Evolutionary conservation across 2,888 invertebrate genomes (phyloP).

Genomic region (Drosophila parthenogenetica): DNA sequence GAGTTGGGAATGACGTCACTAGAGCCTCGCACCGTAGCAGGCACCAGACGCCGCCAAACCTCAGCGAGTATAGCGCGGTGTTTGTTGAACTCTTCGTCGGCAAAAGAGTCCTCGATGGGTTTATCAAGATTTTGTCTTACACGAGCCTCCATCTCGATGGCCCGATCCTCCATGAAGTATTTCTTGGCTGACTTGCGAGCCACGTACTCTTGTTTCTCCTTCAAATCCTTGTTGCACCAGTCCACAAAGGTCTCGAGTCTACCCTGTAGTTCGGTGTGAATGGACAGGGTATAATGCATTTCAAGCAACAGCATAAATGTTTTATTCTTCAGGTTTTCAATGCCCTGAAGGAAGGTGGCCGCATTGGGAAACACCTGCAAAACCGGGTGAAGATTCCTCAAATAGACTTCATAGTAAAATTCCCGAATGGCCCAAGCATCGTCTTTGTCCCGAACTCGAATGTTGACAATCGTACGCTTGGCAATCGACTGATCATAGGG

Average conservation of each 20-base stretch:
- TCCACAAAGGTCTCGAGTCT: constrained; percentile 77
- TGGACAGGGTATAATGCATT: constrained; percentile 82
- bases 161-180: constrained; percentile 82
- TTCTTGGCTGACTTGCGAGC: constrained; percentile 81
- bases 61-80: constrained; percentile 77
- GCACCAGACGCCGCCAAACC: constrained; percentile 81
- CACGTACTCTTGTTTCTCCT: constrained; percentile 80
- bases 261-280: constrained; percentile 79
- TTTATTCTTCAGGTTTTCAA: constrained; percentile 80
- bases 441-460: constrained; percentile 81
- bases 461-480: constrained; percentile 77
- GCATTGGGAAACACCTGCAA: constrained; percentile 81
- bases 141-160: constrained; percentile 67
- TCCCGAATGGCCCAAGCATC: constrained; percentile 84
- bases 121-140: constrained; percentile 62
- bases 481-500: constrained; percentile 80
- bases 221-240: constrained; percentile 80
- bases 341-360: constrained; percentile 73
- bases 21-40: constrained; percentile 71
- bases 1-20: constrained; percentile 67
- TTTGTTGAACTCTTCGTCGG: constrained; percentile 65
- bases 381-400: constrained; percentile 77
- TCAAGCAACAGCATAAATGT: constrained; percentile 83
- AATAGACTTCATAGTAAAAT: constrained; percentile 82
- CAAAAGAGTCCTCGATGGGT: constrained; percentile 73